Percentiles rank a stretch among this genome's conserved stretches.
Evolutionary conservation across 2,888 invertebrate genomes (phyloP).

Genomic region (Caenorhabditis japonica): DNA sequence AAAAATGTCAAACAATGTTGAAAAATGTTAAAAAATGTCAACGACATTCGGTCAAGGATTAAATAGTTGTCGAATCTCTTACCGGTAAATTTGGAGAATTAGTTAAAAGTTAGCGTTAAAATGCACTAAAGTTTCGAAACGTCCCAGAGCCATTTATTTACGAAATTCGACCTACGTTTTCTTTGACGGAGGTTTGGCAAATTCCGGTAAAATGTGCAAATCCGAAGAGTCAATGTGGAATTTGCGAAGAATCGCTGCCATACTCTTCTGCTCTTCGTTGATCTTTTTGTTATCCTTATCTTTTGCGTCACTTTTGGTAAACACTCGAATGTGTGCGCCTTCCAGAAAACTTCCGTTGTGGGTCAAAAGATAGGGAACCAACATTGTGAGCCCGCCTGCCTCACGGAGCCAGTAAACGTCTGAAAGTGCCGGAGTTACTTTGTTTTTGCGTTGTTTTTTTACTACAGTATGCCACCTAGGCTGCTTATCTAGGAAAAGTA

Average conservation of each 20-base stretch:
- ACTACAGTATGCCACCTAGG: not conserved
- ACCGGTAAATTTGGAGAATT: no score
- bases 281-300: conserved; percentile 50
- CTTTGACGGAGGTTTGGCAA: conserved; percentile 41
- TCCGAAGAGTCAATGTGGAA: conserved; percentile 51
- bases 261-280: conserved; percentile 56
- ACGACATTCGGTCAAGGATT: no score
- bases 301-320: conserved; percentile 44
- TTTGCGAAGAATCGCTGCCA: conserved; percentile 47
- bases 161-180: conserved; percentile 42
- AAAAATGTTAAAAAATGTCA: no score
- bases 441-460: not conserved
- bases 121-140: no score
- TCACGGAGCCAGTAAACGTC: conserved; percentile 57
- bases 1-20: no score
- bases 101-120: no score
- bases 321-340: conserved; percentile 50
- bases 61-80: no score
- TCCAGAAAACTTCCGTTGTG: conserved; percentile 50
- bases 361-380: conserved; percentile 46
- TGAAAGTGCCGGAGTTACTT: conserved; percentile 8
- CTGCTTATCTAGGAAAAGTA: not conserved
- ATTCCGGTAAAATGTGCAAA: conserved; percentile 50
- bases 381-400: conserved; percentile 52
- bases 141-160: no score